A percentile compares a stretch with the other conserved stretches of the same genome.
These are phyloP conservation scores for Loxodonta africana DNA, from an alignment of 2,113 vertebrate genomes.

Conservation along the genomic window DNA sequence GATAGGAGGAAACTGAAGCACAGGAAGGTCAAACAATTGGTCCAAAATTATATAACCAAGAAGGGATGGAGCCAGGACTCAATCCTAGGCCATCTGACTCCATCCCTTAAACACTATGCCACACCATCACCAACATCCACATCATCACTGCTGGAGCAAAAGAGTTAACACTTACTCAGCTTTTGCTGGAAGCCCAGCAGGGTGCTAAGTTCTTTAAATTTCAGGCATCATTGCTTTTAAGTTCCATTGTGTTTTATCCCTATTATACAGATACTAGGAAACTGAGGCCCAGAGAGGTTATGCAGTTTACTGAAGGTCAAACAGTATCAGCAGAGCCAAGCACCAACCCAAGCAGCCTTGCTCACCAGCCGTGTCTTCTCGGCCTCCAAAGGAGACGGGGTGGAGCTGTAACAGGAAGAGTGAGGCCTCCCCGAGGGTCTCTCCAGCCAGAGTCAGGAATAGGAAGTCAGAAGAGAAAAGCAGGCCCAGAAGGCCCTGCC, in stretches of 20 bases:
- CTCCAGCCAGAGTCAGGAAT: not conserved
- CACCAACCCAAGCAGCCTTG: not conserved
- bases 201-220: not conserved
- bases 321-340: not conserved
- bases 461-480: not conserved
- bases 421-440: not conserved
- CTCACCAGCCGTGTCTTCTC: not conserved
- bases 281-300: not conserved
- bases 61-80: not conserved
- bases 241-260: not conserved
- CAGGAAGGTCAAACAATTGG: not conserved
- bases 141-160: fast-evolving
- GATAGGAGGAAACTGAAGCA: not conserved
- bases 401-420: not conserved
- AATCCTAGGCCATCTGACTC: not conserved
- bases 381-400: fast-evolving
- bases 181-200: not conserved
- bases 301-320: not conserved
- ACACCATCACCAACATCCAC: not conserved
- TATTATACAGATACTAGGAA: not conserved
- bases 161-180: no score
- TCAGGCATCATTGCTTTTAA: not conserved
- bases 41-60: not conserved
- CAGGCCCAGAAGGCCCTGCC: fast-evolving
- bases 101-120: not conserved